These are phyloP conservation scores for Eretmocerus hayati DNA, from an alignment of 2,888 invertebrate species.

Conservation along the genomic window DNA sequence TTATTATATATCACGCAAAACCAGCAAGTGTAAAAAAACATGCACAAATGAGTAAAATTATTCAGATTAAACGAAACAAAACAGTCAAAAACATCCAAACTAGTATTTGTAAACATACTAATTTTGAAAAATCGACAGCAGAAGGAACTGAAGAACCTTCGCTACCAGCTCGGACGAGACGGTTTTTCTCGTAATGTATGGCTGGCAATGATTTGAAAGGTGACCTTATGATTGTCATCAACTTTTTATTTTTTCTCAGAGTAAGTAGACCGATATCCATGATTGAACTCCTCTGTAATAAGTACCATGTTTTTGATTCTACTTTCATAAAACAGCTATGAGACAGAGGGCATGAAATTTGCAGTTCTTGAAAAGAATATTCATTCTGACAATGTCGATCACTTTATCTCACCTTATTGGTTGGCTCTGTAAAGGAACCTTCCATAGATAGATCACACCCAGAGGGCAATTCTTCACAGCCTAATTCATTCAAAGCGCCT, in stretches of 20 bases:
- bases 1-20: too few species aligned
- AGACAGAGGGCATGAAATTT: not conserved
- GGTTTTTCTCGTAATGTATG: slow-evolving; percentile 39
- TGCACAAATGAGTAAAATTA: too few species aligned
- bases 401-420: slow-evolving; percentile 36
- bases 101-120: slow-evolving; percentile 41
- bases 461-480: slow-evolving; percentile 80
- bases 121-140: slow-evolving; percentile 33
- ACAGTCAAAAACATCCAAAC: too few species aligned
- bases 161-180: slow-evolving; percentile 40
- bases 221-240: slow-evolving; percentile 39
- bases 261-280: slow-evolving; percentile 42
- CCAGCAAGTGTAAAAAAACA: too few species aligned
- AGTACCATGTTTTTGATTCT: not conserved
- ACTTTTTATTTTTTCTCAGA: slow-evolving; percentile 40
- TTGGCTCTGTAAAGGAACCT: slow-evolving; percentile 40
- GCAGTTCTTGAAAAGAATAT: not conserved
- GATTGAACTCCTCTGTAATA: slow-evolving; percentile 41
- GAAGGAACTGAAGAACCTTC: slow-evolving; percentile 35
- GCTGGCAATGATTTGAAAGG: slow-evolving; percentile 43
- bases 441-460: slow-evolving; percentile 65
- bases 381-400: not conserved
- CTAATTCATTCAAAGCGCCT: slow-evolving; percentile 76
- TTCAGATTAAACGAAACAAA: too few species aligned
- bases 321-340: too few species aligned